Evolutionary conservation across 2,888 invertebrate genomes (phyloP), one percentile per base, ranked within the genome.

Genomic region (Acleris literana): DNA sequence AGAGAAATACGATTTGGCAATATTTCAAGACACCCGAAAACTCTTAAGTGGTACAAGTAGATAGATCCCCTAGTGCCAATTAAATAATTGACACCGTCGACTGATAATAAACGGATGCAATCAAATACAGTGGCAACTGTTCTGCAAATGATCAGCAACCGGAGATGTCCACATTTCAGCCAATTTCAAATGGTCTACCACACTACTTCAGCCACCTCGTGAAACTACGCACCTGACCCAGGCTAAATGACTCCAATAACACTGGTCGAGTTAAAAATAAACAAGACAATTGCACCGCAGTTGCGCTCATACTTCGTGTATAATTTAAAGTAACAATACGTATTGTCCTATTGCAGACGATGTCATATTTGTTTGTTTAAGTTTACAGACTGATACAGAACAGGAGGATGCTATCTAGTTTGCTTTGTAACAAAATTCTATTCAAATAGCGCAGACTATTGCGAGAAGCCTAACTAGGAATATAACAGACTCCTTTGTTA

Each of bases 211-310:
- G 69, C 68, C 64, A 70, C 70, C 71, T 69, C 66, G 65, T 66
- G 62, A 68, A 62, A 68, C 72, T 72, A 68, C 71, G 68, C 68
- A 43, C 72, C 71, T 70, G 69, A 69, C 71, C 60, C 61, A 70
- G 69, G 70, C 69, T 72, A 69, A 69, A 65, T 70, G 80, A 76
- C 70, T 78, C 81, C 71, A 73, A 72, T 68, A 76, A 75, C 55
- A 76, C 80, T 86, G 84, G 86, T 73, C 78, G 76, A 75, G 74
- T 83, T 84, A 86, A 86, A 90, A 90, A 90, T 88, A 89, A 87
- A 85, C 83, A 79, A 81, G 78, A 80, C 87, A 87, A 88, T 86
- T 86, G 86, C 82, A 82, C 77, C 76, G 79, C 79, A 85, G 79
- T 81, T 83, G 82, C 83, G 84, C 74, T 71, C 72, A 74, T 78